Base-by-base conservation (phyloP, 2,113 vertebrate species). In the Mustela nigripes region DNA sequence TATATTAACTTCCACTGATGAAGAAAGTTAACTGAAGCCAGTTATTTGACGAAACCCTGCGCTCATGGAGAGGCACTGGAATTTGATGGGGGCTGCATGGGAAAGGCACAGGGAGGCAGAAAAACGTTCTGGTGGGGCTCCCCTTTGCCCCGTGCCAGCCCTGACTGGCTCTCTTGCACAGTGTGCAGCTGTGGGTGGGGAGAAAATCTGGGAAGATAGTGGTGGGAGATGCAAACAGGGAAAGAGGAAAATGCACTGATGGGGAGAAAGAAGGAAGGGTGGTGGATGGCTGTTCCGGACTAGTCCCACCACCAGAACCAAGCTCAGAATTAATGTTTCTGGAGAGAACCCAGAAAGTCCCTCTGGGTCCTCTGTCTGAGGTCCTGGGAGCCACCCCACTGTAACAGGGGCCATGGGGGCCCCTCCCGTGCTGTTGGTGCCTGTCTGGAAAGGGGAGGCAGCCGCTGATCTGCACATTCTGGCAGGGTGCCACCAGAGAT, bases 351-450 rank as follows among this genome's bases (percentile, higher is more conserved):
- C 33, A 9, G 12, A 1, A 1, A 26, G 45, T 21, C 15, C 83
- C 45, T 12, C 2, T 11, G n/a, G 84, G 39, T 8, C 14, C 26
- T 33, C 15, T 28, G 4, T 31, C 67, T 36, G 22, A 31, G 24
- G 39, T 50, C 76, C 14, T 24, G n/a, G n/a, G 24, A 53, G 9
- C 22, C 26, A 1, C 7, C 9, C 18, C 18, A 0, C 1, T 0
- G 31, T 7, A 28, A 18, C 11, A 22, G 50, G 2, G 62, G 14
- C 33, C 0, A 4, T 11, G 1, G 53, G 7, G 14, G 0, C 8
- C 2, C 48, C 36, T 31, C 28, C 53, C 18, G 3, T 5, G 33
- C 8, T 18, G 15, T 15, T 15, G 2, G 63, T 50, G 19, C 45
- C 33, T 4, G 4, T 39, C 21, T 14, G 1, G 0, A 26, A 78